A percentile compares a stretch with the other conserved stretches of the same genome.
Conservation (phyloP, 1,140 invertebrate genomes). For the Aphaenogaster floridana region DNA sequence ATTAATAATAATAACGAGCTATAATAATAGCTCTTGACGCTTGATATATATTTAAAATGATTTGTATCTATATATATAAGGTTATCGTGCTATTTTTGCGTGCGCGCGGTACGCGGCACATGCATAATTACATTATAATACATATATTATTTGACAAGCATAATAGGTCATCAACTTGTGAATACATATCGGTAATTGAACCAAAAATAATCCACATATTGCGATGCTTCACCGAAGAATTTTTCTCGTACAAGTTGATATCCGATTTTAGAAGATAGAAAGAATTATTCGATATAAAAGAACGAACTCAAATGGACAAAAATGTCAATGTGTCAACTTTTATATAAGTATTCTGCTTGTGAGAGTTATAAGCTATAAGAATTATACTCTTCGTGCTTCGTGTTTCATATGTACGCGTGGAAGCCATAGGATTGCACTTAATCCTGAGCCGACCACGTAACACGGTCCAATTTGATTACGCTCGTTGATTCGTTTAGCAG, state of each 20-base stretch:
- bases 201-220: not conserved
- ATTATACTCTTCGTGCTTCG: not conserved
- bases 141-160: slow-evolving; percentile 15
- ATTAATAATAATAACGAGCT: slow-evolving; percentile 21
- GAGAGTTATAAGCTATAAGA: slow-evolving; percentile 1
- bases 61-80: slow-evolving; percentile 25
- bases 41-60: slow-evolving; percentile 38
- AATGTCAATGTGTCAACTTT: not conserved
- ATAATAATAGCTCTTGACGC: slow-evolving; percentile 16
- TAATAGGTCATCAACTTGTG: not conserved
- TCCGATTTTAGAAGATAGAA: not conserved
- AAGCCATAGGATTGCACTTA: slow-evolving; percentile 24
- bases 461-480: slow-evolving; percentile 42
- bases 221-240: not conserved
- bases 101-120: not conserved
- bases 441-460: slow-evolving; percentile 24
- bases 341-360: slow-evolving; percentile 14
- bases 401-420: not conserved
- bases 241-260: not conserved
- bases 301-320: not conserved
- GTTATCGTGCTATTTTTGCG: slow-evolving; percentile 16
- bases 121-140: slow-evolving; percentile 9
- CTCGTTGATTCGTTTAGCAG: slow-evolving; percentile 33
- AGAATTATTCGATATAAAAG: too few relatives aligned
- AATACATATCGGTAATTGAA: not conserved